These are phyloP conservation scores for Trichomycterus rosablanca DNA, from an alignment of 2,113 vertebrate genomes.

Conservation along the genomic window DNA sequence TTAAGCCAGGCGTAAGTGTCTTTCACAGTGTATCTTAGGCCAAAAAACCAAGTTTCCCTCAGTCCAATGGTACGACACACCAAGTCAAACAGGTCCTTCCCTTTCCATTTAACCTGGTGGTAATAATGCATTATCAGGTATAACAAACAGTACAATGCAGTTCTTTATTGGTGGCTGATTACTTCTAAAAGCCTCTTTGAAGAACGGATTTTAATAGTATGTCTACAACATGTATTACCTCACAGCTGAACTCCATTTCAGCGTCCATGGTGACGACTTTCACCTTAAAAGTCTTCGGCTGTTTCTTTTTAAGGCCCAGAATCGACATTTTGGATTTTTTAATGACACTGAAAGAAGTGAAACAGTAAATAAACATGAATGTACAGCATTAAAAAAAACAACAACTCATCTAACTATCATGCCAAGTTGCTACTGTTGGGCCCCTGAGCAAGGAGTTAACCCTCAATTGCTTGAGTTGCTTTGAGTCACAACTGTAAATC, in stretches of 20 bases:
- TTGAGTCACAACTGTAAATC: too few species aligned
- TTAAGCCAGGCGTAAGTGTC: constrained; percentile 87
- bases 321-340: constrained; percentile 75
- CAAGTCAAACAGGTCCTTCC: constrained; percentile 87
- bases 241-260: constrained; percentile 91
- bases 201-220: neutral
- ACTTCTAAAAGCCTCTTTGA: neutral
- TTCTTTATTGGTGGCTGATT: neutral
- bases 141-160: neutral
- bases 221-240: constrained; percentile 63
- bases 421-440: too few species aligned
- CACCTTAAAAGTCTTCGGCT: constrained; percentile 89
- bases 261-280: constrained; percentile 88
- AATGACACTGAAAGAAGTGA: constrained; percentile 6
- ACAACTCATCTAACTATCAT: too few species aligned
- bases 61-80: constrained; percentile 83
- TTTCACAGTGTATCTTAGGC: constrained; percentile 81
- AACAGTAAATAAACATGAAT: neutral
- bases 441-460: too few species aligned
- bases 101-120: constrained; percentile 87
- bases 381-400: too few species aligned
- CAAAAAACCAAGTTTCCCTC: constrained; percentile 91
- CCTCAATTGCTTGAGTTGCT: too few species aligned
- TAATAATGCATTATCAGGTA: neutral
- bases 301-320: constrained; percentile 86